Evolutionary conservation across 35 echinoderm and acorn worm species (phyloP), one percentile per base, ranked within the genome.

Genomic region (Amphiura filiformis): DNA sequence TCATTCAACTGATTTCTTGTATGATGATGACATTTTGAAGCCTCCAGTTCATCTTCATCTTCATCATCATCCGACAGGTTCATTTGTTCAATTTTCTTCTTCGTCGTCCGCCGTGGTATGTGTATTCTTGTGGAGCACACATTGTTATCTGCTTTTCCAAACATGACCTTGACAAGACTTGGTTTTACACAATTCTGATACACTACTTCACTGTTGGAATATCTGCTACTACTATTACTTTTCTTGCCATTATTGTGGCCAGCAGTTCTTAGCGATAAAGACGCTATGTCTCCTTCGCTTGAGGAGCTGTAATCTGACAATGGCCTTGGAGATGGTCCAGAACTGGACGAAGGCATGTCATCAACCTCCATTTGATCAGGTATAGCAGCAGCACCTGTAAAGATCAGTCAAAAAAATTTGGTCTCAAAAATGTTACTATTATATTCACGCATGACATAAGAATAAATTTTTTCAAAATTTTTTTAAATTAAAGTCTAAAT

Each of bases 281-380:
- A 38, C 22, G 76, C 26, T 1, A 81, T 70, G 14, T 92, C 90
- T 31, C 93, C 90, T 76, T 99, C 96, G 34, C 87, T 95, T 32
- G 93, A 94, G 0, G 96, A 99, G 44, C 96, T 95, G 57, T 87
- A 99, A n/a, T 99, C 96, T 35, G 96, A 99, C 0, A 94, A 81
- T 39, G 87, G 90, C 26, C 70, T 90, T 36, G 94, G 81, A 22
- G 96, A 94, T 35, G 70, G 84, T 47, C 80, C 87, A n/a, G 96
- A 99, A 44, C 83, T 92, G 37, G 96, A 88, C 0, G 96, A 99
- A 28, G 92, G 86, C 0, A 86, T 79, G 79, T 99, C 93, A 75
- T 94, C 91, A 64, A 93, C 38, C 49, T 95, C 96, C 89, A 94
- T 90, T 13, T 87, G 75, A 36, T 94, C 96, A 35, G 96, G 96